These are phyloP conservation scores for Papilio dardanus DNA, from an alignment of 1,140 invertebrate genomes.

Conservation along the genomic window DNA sequence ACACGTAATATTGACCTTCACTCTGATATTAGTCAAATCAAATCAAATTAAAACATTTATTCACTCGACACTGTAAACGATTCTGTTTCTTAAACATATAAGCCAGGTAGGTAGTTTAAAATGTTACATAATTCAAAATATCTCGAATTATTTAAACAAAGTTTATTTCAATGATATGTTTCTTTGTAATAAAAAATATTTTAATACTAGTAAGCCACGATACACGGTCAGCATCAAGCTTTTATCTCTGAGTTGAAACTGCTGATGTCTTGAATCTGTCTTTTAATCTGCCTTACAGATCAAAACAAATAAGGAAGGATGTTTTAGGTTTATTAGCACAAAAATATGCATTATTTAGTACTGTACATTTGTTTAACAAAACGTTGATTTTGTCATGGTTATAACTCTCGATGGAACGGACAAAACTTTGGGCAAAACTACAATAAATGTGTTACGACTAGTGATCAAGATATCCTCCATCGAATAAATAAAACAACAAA, in stretches of 20 bases:
- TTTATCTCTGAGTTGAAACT: neutral
- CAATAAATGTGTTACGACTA: too few species aligned
- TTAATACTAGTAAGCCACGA: neutral
- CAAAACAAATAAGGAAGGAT: too few species aligned
- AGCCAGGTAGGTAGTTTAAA: neutral
- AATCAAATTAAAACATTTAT: neutral
- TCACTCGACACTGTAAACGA: neutral
- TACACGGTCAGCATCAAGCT: neutral
- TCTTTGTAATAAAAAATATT: neutral
- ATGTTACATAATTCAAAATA: neutral
- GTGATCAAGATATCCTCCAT: too few species aligned
- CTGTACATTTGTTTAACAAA: too few species aligned
- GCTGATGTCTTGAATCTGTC: neutral
- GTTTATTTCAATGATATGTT: neutral
- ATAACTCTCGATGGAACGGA: too few species aligned
- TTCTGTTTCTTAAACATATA: neutral
- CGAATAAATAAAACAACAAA: too few species aligned
- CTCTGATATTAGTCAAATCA: constrained; percentile 13
- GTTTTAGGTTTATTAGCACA: too few species aligned
- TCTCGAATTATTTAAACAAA: neutral
- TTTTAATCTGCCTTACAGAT: too few species aligned
- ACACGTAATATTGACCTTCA: constrained; percentile 7
- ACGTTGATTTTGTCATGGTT: too few species aligned
- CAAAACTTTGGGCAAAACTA: too few species aligned
- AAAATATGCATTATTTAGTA: too few species aligned